Conservation (phyloP, 2,797 vertebrate genomes). For the Tragopan temminckii region DNA sequence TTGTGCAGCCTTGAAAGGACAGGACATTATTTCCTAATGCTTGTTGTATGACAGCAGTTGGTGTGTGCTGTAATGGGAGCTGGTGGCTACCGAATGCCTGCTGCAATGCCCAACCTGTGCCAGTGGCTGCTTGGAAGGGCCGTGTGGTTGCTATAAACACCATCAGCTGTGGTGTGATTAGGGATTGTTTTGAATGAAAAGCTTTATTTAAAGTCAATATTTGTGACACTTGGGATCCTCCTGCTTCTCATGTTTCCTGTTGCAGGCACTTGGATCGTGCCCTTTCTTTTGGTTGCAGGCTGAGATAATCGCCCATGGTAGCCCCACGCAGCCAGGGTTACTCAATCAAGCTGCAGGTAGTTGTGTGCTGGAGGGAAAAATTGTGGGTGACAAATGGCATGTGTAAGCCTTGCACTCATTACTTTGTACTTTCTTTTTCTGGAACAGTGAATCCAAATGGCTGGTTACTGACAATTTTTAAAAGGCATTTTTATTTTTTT, state of each 20-base stretch:
- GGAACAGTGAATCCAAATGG: constrained; percentile 43
- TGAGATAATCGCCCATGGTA: neutral
- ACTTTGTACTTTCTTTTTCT: constrained; percentile 41
- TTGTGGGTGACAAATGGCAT: constrained; percentile 31
- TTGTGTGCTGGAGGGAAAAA: neutral
- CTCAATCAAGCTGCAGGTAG: neutral
- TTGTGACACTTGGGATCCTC: neutral
- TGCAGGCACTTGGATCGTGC: rapidly evolving
- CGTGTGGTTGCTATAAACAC: neutral
- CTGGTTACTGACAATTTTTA: neutral
- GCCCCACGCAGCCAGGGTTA: neutral
- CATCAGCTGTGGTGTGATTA: rapidly evolving
- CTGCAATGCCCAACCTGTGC: neutral
- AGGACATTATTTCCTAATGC: rapidly evolving
- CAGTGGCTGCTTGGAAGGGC: neutral
- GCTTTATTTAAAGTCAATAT: neutral
- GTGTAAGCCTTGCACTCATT: constrained; percentile 49
- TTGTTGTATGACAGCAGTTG: neutral
- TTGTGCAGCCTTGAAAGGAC: neutral
- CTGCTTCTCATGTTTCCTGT: neutral
- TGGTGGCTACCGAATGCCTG: rapidly evolving
- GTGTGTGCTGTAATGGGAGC: neutral
- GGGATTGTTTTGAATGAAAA: rapidly evolving
- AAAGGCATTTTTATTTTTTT: neutral
- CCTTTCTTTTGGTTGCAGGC: neutral